Evolutionary conservation across 2,113 vertebrate species (phyloP), one percentile per base, ranked within the genome.

Genomic region (Salvelinus namaycush): DNA sequence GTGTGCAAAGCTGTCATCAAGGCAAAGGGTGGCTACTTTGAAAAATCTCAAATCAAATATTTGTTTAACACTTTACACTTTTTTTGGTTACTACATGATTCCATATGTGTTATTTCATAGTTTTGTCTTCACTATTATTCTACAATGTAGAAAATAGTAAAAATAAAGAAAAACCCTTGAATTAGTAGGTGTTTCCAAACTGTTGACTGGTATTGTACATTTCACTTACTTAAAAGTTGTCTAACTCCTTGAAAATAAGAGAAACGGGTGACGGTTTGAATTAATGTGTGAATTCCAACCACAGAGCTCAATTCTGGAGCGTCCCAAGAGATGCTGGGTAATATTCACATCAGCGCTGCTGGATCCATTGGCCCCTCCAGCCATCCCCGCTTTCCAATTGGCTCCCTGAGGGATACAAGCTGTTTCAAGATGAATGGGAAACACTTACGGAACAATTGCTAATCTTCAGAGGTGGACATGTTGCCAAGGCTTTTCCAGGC

Each of bases 361-460:
- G 20, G 49, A 64, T 68, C 26, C n/a, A 2, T 9, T 62, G 68
- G 49, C 24, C 60, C 16, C 74, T 29, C 0, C 12, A 80, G 72
- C 16, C 64, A 76, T 66, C 79, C 79, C 76, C 13, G 39, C 39
- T 60, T 20, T 78, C 7, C 31, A 39, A 72, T 85, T 76, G 79
- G 48, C 69, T 81, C 78, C 79, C 51, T 64, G 65, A 51, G 74
- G 18, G 59, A 72, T 83, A 39, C 49, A 49, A 49, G 76, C 34
- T n/a, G 72, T 74, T 29, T 65, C 22, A 54, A 86, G 78, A 89
- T 80, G 68, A 81, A 85, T 86, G 76, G 54, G 75, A 75, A 54
- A 73, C 79, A 84, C 83, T 90, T 81, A 34, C 39, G 73, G 79
- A 82, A 60, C 67, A 79, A 78, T 73, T 51, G 34, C 76, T 83